Evolutionary conservation across 2,888 invertebrate genomes (phyloP).

Genomic region (Osedax fenrisi): DNA sequence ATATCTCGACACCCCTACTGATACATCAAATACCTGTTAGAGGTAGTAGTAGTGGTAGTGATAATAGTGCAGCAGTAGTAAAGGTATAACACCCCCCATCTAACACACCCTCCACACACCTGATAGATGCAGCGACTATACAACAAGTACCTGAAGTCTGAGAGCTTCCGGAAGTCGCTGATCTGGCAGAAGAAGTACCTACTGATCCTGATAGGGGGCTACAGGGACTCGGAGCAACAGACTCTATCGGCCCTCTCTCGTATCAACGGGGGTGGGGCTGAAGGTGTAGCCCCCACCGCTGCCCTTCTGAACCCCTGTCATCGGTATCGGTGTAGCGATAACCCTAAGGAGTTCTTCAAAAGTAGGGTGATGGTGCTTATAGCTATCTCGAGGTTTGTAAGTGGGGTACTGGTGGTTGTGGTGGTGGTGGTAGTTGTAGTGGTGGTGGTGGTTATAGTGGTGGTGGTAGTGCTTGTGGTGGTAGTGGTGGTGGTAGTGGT

Average conservation of each 20-base stretch:
- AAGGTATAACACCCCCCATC: too few species aligned
- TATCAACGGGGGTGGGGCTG: conserved; percentile 33
- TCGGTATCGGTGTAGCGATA: conserved; percentile 45
- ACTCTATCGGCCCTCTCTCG: conserved; percentile 53
- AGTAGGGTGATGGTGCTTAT: conserved; percentile 33
- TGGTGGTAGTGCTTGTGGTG: too few species aligned
- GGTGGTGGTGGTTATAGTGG: too few species aligned
- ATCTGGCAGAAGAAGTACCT: conserved; percentile 81
- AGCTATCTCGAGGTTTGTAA: conserved; percentile 27
- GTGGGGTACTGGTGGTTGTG: too few species aligned
- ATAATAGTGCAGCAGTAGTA: too few species aligned
- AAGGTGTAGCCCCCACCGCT: too few species aligned
- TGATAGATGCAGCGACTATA: conserved; percentile 45
- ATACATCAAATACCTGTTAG: too few species aligned
- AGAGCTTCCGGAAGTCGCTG: conserved; percentile 74
- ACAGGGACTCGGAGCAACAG: conserved; percentile 53
- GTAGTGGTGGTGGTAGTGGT: too few species aligned
- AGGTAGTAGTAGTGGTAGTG: too few species aligned
- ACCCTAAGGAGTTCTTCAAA: conserved; percentile 27
- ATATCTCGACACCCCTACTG: too few species aligned
- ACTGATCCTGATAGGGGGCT: conserved; percentile 57
- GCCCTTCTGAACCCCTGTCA: conserved; percentile 53
- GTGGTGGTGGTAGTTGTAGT: too few species aligned
- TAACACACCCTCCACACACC: too few species aligned
- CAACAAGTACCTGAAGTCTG: conserved; percentile 62